Evolutionary conservation across 2,888 invertebrate genomes (phyloP), one percentile per base, ranked within the genome.

Genomic region (Sminthurides aquaticus): DNA sequence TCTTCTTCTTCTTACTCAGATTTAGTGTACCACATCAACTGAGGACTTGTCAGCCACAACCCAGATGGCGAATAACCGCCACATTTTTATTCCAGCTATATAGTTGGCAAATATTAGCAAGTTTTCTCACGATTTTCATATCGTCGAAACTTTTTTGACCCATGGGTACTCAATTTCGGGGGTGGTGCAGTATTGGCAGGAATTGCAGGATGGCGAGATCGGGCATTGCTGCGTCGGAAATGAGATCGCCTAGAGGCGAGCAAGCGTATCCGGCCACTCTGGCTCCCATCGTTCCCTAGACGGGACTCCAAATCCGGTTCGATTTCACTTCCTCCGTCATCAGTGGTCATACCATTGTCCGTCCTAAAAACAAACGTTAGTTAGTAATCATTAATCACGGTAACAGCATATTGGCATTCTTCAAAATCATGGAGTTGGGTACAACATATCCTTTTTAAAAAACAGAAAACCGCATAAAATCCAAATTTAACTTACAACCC

Each of bases 61-160:
- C n/a, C n/a, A n/a, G n/a, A n/a, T n/a, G n/a, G n/a, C n/a, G n/a
- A n/a, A n/a, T n/a, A n/a, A n/a, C n/a, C n/a, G n/a, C n/a, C n/a
- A n/a, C n/a, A n/a, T n/a, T n/a, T n/a, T n/a, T n/a, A n/a, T n/a
- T n/a, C n/a, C n/a, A n/a, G n/a, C n/a, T n/a, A n/a, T n/a, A n/a
- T n/a, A n/a, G n/a, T n/a, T n/a, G n/a, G n/a, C n/a, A n/a, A n/a
- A n/a, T n/a, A n/a, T n/a, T n/a, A n/a, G n/a, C n/a, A n/a, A n/a
- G n/a, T n/a, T n/a, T 24, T 54, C 62, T 62, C 28, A 62, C 57
- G 64, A 56, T 69, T 69, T 61, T 69, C 69, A 56, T 67, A 69
- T 1, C 69, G 67, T 11, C 67, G 64, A 24, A 58, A 59, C 59
- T 67, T 66, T 24, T 64, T 66, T n/a, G 69, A 62, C 3, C 69